Base-by-base conservation (phyloP, 2,888 invertebrate genomes). In the Hirtodrosophila cameraria region DNA sequence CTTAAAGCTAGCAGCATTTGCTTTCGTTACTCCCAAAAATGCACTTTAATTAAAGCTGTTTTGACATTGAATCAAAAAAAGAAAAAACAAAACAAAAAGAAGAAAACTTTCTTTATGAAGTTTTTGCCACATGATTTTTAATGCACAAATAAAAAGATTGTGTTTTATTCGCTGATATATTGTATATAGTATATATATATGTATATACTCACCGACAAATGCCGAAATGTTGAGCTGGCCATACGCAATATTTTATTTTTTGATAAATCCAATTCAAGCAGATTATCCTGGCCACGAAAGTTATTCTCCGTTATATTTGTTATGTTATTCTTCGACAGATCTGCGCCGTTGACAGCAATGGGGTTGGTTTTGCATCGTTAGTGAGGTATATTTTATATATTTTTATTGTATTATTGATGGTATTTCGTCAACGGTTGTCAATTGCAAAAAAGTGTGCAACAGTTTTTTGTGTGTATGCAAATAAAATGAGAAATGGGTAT, bases 321-420 rank as follows among this genome's bases (percentile, higher is more conserved):
- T 23, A 96, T 93, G 84, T 95, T 95, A 89, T 96, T 96, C 80
- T 93, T 91, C 2, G 94, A 94, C 43, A 96, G 92, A 90, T 96
- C 94, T 75, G 75, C 27, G 7, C 38, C 46, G 33, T 43, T 55
- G 38, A 48, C 52, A 69, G 12, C 13, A 28, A 9, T 9, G 4
- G 23, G 18, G 27, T 57, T 30, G 27, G 7, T 11, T 9, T 23
- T 38, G 36, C 31, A 27, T 39, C 25, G 39, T 25, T 25, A 18
- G 23, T 13, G 12, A 8, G 8, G 8, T 31, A 48, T 15, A 15
- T 12, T 33, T 35, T n/a, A 9, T 15, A 11, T 15, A n/a, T 41
- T 42, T 49, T n/a, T n/a, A n/a, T 11, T 15, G 18, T 18, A 16
- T 48, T 43, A 50, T 43, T 57, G 20, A 23, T 57, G 16, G 20